These are phyloP conservation scores for Porites rus DNA, from an alignment of 92 coral and sea anemone species.

Conservation along the genomic window DNA sequence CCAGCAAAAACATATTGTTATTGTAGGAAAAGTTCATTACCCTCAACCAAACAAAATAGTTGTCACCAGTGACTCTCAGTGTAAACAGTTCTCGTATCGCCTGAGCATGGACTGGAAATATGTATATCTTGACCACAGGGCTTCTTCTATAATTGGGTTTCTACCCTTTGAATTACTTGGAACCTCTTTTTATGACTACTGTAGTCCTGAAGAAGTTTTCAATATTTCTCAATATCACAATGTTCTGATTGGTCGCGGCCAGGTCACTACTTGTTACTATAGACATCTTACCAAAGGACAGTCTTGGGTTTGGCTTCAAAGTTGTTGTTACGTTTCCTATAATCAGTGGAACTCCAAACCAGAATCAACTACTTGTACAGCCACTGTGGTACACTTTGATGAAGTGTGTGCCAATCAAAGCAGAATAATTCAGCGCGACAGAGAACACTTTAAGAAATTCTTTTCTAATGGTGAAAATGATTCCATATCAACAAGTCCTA, in stretches of 20 bases:
- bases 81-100: slow-evolving; percentile 61
- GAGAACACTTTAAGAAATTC: slow-evolving; percentile 38
- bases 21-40: slow-evolving; percentile 22
- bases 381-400: slow-evolving; percentile 37
- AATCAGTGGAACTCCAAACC: slow-evolving; percentile 80
- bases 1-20: background rate
- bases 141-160: slow-evolving; percentile 54
- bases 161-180: slow-evolving; percentile 54
- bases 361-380: slow-evolving; percentile 52
- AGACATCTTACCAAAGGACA: slow-evolving; percentile 72
- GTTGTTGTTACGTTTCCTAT: slow-evolving; percentile 67
- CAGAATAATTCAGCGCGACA: slow-evolving; percentile 45
- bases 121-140: slow-evolving; percentile 46
- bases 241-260: slow-evolving; percentile 54
- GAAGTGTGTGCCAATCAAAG: slow-evolving; percentile 68
- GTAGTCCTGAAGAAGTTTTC: slow-evolving; percentile 54
- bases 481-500: background rate
- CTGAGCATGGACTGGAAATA: slow-evolving; percentile 66
- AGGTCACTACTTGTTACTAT: slow-evolving; percentile 71
- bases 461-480: background rate
- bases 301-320: slow-evolving; percentile 70
- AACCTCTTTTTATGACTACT: slow-evolving; percentile 48
- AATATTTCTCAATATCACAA: slow-evolving; percentile 62
- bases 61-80: slow-evolving; percentile 17
- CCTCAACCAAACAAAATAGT: slow-evolving; percentile 33